Conservation (phyloP, 2,797 vertebrate species). For the Karalla daura region DNA sequence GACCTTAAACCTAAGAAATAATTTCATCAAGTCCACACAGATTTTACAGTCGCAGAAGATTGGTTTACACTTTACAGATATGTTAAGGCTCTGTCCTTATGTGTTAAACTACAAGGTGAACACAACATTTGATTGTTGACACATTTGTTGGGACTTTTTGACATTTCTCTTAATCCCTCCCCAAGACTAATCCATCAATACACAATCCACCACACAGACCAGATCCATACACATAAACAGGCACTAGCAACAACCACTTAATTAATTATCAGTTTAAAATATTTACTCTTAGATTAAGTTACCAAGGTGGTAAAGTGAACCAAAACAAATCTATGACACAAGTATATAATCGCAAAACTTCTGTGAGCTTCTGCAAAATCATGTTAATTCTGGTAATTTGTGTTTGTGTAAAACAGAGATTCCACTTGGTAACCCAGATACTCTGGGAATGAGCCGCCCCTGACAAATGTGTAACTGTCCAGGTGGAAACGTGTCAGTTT, state of each 20-base stretch:
- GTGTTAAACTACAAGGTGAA: conserved; percentile 3
- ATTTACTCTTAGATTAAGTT: no score
- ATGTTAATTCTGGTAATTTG: no score
- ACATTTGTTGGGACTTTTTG: conserved; percentile 50
- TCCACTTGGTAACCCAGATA: neutral
- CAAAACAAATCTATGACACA: no score
- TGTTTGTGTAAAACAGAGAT: neutral
- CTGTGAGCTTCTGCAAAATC: neutral
- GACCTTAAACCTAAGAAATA: conserved; percentile 42
- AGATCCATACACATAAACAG: conserved; percentile 19
- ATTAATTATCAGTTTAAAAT: no score
- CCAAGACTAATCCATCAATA: conserved; percentile 50
- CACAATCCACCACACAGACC: conserved; percentile 25
- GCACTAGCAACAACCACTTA: neutral
- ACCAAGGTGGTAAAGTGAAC: no score
- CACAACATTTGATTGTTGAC: conserved; percentile 11
- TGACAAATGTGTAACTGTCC: conserved; percentile 14
- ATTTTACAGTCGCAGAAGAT: conserved; percentile 12
- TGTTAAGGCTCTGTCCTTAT: neutral
- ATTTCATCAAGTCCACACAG: conserved; percentile 17
- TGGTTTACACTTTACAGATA: neutral
- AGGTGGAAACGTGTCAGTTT: conserved; percentile 29
- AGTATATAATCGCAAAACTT: neutral
- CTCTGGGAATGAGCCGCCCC: neutral
- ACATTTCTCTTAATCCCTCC: conserved; percentile 58